phyloP scores from a whole-genome alignment of 2,113 vertebrate species.

The Oncorhynchus mykiss region DNA sequence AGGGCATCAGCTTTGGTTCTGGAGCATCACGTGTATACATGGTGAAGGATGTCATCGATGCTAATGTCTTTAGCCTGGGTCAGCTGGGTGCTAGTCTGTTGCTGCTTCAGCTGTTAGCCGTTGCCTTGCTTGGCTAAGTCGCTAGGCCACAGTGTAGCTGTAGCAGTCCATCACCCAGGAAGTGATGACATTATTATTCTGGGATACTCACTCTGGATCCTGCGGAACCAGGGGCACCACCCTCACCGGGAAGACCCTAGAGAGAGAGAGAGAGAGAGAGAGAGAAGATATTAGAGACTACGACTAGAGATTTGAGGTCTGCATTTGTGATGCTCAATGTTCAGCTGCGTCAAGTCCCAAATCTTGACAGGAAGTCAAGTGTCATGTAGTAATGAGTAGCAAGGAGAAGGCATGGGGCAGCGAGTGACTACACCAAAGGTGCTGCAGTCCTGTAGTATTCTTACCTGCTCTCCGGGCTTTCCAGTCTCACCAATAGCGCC shows the following conservation, averaged over 20 bases:
- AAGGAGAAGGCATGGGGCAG: neutral
- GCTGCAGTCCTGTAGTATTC: neutral
- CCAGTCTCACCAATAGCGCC: conserved; percentile 87
- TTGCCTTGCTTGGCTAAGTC: neutral
- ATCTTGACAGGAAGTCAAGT: neutral
- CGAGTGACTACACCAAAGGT: neutral
- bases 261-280: neutral
- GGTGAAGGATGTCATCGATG: neutral
- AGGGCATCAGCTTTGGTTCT: neutral
- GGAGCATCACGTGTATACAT: neutral
- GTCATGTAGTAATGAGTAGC: no score
- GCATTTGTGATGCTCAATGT: no score
- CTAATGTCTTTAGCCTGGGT: neutral
- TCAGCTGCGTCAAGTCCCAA: neutral
- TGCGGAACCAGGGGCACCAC: conserved; percentile 80
- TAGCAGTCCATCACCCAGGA: neutral
- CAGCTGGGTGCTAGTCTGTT: neutral
- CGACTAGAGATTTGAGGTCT: neutral
- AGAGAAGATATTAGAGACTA: conserved; percentile 2
- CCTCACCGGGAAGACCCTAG: conserved; percentile 86
- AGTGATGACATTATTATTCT: neutral
- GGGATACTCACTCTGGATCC: conserved; percentile 87
- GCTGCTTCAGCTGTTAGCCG: neutral
- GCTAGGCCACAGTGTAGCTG: neutral
- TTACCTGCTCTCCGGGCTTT: conserved; percentile 91